Conservation (phyloP, 2,113 vertebrate species). For the Laticauda laticaudata region DNA sequence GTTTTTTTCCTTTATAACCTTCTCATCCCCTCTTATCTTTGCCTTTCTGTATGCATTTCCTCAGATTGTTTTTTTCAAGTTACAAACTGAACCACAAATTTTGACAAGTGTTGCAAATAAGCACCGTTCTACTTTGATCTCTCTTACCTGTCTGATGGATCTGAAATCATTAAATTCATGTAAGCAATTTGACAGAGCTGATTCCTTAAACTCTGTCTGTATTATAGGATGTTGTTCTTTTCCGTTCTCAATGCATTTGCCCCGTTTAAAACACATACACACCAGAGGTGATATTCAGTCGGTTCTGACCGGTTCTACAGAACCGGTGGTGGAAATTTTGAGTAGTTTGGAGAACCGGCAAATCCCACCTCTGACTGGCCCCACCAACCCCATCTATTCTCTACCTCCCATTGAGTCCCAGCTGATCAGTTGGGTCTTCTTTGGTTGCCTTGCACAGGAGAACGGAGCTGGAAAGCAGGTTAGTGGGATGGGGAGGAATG, state of each 20-base stretch:
- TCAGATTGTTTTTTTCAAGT: neutral
- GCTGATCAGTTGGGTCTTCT: too few relatives aligned
- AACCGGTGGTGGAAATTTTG: too few relatives aligned
- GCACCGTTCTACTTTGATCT: neutral
- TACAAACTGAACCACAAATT: neutral
- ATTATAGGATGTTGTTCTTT: neutral
- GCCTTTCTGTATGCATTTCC: neutral
- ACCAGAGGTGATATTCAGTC: neutral
- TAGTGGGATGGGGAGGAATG: too few relatives aligned
- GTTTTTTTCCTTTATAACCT: neutral
- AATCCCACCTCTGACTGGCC: too few relatives aligned
- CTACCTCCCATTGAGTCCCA: too few relatives aligned
- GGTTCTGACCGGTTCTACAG: too few relatives aligned
- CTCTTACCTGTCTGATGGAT: neutral
- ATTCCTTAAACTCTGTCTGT: neutral
- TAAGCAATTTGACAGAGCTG: neutral
- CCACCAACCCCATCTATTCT: too few relatives aligned
- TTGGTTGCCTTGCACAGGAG: too few relatives aligned
- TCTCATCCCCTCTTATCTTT: neutral
- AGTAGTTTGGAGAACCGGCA: too few relatives aligned
- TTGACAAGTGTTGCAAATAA: neutral
- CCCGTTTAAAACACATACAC: neutral
- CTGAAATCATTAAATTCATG: neutral
- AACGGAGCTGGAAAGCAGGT: too few relatives aligned
- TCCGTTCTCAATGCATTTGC: neutral